These are phyloP conservation scores for Apostichopus leukothele DNA, from an alignment of 53 echinoderm and acorn worm species.

Conservation along the genomic window DNA sequence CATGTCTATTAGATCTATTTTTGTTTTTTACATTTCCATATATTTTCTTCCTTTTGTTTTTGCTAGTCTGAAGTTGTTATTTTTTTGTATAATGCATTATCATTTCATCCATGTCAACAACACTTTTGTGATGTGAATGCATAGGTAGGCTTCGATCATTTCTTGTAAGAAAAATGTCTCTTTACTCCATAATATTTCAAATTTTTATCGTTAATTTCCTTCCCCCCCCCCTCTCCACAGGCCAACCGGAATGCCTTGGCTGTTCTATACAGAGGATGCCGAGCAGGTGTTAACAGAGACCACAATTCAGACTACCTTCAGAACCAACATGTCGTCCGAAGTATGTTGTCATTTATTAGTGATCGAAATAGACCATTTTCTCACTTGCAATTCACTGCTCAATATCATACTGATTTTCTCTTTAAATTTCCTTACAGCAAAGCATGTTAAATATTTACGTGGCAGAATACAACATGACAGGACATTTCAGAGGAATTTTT, in stretches of 20 bases:
- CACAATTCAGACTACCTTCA: conserved; percentile 59
- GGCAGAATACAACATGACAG: conserved; percentile 74
- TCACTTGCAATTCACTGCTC: not conserved
- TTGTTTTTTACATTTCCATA: too few relatives aligned
- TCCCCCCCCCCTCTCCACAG: conserved; percentile 25
- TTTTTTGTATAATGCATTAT: too few relatives aligned
- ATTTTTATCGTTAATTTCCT: too few relatives aligned
- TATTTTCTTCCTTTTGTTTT: too few relatives aligned
- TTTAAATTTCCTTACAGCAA: conserved; percentile 22
- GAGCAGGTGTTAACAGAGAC: conserved; percentile 60
- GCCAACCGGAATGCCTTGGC: conserved; percentile 81
- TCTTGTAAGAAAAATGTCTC: too few relatives aligned
- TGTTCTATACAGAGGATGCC: conserved; percentile 63
- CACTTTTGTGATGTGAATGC: too few relatives aligned
- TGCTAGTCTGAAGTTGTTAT: too few relatives aligned
- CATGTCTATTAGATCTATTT: too few relatives aligned
- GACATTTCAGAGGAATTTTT: conserved; percentile 64
- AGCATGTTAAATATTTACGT: conserved; percentile 62
- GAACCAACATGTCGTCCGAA: conserved; percentile 41
- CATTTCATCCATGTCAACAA: too few relatives aligned
- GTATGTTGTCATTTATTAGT: conserved; percentile 26
- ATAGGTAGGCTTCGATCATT: too few relatives aligned
- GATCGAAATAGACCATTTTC: too few relatives aligned
- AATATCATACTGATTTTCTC: not conserved
- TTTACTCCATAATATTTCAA: too few relatives aligned